Base-by-base conservation (phyloP, 2,888 invertebrate species). In the Invenusta paracnida region DNA sequence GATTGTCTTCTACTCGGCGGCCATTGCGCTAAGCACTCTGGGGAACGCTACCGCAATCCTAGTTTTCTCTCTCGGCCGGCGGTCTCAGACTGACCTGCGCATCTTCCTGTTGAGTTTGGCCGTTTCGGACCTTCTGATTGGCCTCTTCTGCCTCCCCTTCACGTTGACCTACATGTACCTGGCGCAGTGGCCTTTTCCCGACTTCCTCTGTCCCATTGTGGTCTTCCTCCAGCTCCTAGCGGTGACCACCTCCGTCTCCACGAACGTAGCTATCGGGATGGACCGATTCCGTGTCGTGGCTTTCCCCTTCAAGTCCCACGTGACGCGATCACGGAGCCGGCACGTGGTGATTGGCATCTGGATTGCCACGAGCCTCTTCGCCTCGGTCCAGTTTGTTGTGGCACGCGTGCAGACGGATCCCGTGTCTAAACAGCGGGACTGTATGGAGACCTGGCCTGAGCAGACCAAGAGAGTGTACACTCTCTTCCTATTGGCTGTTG, bases 231-330 rank as follows among this genome's bases (percentile, higher is more conserved):
- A 86, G 29, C 66, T 86, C 27, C 25, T 86, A 48, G 89, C 90
- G 17, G 92, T 92, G 29, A 89, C 90, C 0, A 90, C 90, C 23
- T 91, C 91, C 86, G 92, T 92, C 28, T 92, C 91, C 88, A 92
- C 92, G 17, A 91, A 92, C 83, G 91, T 91, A 87, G 92, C 92
- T 48, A 92, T 93, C 28, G 92, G 92, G 48, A 89, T 92, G 31
- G 92, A 93, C 89, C 90, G 92, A 89, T 91, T 91, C 87, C 89
- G 90, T 81, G 91, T 91, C 27, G 89, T 91, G 27, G 89, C 90
- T 86, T 89, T 90, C 86, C 91, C 91, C 0, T 88, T 92, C 79
- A 90, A 91, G 87, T 89, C 91, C 0, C 88, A 92, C 17, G 89
- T 91, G 87, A 91, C 92, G 17, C 92, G 92, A 85, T 89, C 89